Conservation (phyloP, 2,113 vertebrate species). For the Geococcyx californianus region DNA sequence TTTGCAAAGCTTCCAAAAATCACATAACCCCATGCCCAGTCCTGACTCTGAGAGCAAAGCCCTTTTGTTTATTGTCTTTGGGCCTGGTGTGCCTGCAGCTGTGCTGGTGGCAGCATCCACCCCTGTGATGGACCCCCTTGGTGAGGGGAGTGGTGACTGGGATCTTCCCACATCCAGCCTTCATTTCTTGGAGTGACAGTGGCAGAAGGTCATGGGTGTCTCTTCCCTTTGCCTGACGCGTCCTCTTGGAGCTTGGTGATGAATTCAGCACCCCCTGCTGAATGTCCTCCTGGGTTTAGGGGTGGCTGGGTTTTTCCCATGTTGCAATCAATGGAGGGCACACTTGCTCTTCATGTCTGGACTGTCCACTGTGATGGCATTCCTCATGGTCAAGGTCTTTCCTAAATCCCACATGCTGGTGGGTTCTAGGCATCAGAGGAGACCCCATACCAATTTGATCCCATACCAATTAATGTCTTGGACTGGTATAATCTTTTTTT, state of each 20-base stretch:
- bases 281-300: neutral
- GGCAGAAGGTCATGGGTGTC: neutral
- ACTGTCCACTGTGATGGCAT: neutral
- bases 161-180: neutral
- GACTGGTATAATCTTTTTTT: too few relatives aligned
- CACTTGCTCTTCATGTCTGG: neutral
- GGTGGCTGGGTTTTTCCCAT: neutral
- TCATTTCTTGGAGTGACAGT: fast-evolving
- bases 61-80: slow-evolving; percentile 69
- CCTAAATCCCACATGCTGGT: neutral
- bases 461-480: neutral
- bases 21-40: slow-evolving; percentile 50
- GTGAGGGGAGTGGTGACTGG: neutral
- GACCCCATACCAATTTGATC: neutral
- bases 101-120: slow-evolving; percentile 34
- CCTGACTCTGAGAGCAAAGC: neutral
- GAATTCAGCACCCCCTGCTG: fast-evolving
- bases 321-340: neutral
- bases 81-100: slow-evolving; percentile 49
- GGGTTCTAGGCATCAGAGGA: neutral
- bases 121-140: neutral
- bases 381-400: neutral
- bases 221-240: neutral
- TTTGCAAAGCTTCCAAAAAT: slow-evolving; percentile 59
- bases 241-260: neutral